Conservation (phyloP, 2,888 invertebrate genomes). For the Chymomyza fuscimana region DNA sequence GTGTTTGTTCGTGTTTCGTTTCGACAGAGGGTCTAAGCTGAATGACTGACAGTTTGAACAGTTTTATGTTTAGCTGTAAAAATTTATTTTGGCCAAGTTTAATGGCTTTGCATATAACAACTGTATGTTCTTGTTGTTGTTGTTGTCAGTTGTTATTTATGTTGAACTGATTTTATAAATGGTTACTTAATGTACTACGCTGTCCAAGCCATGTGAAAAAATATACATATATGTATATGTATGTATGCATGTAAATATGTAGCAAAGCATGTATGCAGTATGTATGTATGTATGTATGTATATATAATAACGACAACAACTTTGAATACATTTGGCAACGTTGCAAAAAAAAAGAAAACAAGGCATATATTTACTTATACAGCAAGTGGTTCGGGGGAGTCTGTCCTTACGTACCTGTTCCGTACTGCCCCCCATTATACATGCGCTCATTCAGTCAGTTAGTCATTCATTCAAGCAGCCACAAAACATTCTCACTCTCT, state of each 20-base stretch:
- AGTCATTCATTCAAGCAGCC: conserved; percentile 10
- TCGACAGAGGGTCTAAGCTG: not conserved
- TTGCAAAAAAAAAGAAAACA: conserved; percentile 3
- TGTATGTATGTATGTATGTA: not conserved
- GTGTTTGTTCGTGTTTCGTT: not conserved
- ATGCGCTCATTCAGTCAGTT: conserved; percentile 25
- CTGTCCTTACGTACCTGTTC: too few species aligned
- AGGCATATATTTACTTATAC: not conserved
- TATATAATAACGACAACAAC: conserved; percentile 11
- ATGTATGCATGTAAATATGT: not conserved
- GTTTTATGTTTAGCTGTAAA: conserved; percentile 13
- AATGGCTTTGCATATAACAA: conserved; percentile 38
- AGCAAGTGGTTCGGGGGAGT: not conserved
- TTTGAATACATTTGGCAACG: conserved; percentile 8
- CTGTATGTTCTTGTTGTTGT: conserved; percentile 18
- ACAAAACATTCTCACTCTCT: not conserved
- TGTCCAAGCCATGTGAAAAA: conserved; percentile 9
- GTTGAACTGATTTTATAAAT: conserved; percentile 67
- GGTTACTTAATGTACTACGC: conserved; percentile 42
- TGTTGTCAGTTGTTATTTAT: conserved; percentile 45
- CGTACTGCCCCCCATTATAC: conserved; percentile 22
- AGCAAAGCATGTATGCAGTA: too few species aligned
- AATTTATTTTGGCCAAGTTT: conserved; percentile 32
- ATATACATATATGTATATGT: too few species aligned
- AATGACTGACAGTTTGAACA: not conserved